Conservation (phyloP, 2,888 invertebrate genomes). For the Blera fallax region DNA sequence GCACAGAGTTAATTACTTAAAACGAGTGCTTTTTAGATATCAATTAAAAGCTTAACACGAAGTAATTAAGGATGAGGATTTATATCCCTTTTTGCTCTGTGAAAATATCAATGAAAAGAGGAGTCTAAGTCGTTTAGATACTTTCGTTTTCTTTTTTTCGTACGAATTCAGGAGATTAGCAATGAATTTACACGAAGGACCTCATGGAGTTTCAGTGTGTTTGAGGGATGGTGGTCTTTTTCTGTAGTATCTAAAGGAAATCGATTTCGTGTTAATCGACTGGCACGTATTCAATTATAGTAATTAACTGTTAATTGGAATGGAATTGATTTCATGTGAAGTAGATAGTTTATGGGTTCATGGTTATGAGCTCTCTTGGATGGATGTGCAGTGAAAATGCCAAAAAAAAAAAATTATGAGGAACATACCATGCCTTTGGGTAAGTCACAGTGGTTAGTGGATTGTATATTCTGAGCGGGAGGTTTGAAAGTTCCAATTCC, state of each 20-base stretch:
- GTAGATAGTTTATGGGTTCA: background rate
- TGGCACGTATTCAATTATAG: constrained; percentile 70
- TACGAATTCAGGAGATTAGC: constrained; percentile 48
- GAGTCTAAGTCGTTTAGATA: constrained; percentile 58
- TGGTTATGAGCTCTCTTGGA: background rate
- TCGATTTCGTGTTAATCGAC: constrained; percentile 64
- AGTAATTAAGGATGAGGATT: constrained; percentile 70
- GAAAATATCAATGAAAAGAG: constrained; percentile 50
- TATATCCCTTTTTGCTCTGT: constrained; percentile 52
- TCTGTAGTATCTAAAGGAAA: constrained; percentile 44
- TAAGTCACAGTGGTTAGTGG: too few relatives aligned
- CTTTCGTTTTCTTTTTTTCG: constrained; percentile 16
- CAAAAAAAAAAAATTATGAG: background rate
- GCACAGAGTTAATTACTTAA: constrained; percentile 70
- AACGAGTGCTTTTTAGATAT: constrained; percentile 67
- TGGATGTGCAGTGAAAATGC: background rate
- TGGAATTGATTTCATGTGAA: constrained; percentile 62
- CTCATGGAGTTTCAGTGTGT: constrained; percentile 14
- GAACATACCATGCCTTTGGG: too few relatives aligned
- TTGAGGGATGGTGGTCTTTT: background rate
- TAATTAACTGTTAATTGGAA: constrained; percentile 69
- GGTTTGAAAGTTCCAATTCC: too few relatives aligned
- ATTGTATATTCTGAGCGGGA: too few relatives aligned
- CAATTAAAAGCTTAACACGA: constrained; percentile 73
- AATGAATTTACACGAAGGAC: constrained; percentile 53